phyloP scores from a whole-genome alignment of 2,113 vertebrate genomes.

The Passer montanus region DNA sequence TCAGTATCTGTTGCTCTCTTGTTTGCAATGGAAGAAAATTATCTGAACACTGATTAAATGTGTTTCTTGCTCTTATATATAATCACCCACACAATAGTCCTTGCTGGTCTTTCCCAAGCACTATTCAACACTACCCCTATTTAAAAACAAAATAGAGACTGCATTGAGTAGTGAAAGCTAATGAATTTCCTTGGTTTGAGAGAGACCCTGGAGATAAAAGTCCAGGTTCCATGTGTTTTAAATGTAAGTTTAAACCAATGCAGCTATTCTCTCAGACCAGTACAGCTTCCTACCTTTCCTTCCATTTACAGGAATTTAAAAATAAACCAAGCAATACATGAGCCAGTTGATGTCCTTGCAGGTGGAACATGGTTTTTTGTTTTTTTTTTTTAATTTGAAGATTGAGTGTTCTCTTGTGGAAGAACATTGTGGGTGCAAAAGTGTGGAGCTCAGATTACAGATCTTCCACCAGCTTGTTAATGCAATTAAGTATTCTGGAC shows the following conservation, averaged over 20 bases:
- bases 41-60: neutral
- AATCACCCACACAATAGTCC: neutral
- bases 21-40: neutral
- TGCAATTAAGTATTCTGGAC: neutral
- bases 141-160: neutral
- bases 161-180: neutral
- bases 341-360: neutral
- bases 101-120: neutral
- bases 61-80: neutral
- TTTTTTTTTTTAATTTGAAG: neutral
- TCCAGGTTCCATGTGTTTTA: neutral
- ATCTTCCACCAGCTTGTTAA: neutral
- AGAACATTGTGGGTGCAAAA: neutral
- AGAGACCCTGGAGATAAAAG: neutral
- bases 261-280: neutral
- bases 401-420: neutral
- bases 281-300: neutral
- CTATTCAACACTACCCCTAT: neutral
- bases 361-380: neutral
- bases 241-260: neutral
- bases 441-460: neutral
- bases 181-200: neutral
- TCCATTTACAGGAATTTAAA: neutral
- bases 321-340: slow-evolving; percentile 14
- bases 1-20: neutral